Evolutionary conservation across 2,797 vertebrate species (phyloP), one percentile per base, ranked within the genome.

Genomic region (Liparis tanakae): DNA sequence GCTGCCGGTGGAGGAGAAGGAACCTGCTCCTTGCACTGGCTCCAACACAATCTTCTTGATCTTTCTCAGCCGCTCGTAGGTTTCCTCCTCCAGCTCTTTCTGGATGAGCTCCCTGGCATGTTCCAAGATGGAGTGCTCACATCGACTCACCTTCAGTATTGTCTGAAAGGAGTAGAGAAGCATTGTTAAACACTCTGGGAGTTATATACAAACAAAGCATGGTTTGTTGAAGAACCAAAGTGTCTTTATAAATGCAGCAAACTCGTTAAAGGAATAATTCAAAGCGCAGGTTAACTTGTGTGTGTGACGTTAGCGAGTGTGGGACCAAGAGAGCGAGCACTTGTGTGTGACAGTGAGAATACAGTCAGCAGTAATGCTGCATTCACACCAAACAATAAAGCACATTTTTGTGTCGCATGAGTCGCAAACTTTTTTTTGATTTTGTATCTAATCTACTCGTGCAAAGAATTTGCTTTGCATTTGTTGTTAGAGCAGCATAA

Each of bases 61-160:
- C 82, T 94, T 95, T 63, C 82, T 91, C 79, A 95, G 79, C 10
- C 78, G 88, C 53, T 86, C 87, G 0, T 71, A 39, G 3, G 82
- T 88, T 74, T 96, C 94, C 55, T 94, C 93, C 81, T 93, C 86
- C 41, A 96, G 79, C 83, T 96, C 95, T 54, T 13, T 91, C 85
- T 91, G 89, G 70, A 96, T 91, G 39, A n/a, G 10, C 59, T 85
- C 88, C 78, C 72, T 90, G 81, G 93, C 92, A 22, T 2, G 60
- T 7, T 93, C 91, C 89, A 94, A 20, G 17, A 65, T 55, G 3
- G 0, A 0, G 3, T 76, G 62, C 76, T 95, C 94, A 18, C 13
- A 13, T 2, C 68, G 76, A 34, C 12, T 46, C 12, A 92, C 93
- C 65, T 92, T 95, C 0, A 0, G 8, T 43, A 95, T 2, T 1